A percentile compares a stretch with the other conserved stretches of the same genome.
Evolutionary conservation across 53 echinoderm and acorn worm genomes (phyloP).

Genomic region (Mesocentrotus franciscanus): DNA sequence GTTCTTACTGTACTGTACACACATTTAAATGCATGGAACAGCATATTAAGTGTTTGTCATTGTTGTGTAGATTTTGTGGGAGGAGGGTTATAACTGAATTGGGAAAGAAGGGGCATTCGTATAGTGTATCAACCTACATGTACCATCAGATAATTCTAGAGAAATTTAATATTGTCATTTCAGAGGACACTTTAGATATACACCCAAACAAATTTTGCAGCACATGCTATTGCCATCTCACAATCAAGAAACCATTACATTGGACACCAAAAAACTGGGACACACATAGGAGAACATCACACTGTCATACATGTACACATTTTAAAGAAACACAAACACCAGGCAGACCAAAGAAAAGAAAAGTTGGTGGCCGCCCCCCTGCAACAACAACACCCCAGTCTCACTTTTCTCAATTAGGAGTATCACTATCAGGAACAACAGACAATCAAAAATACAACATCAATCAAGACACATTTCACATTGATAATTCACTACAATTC

Average conservation of each 20-base stretch:
- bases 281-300: not conserved
- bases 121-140: not conserved
- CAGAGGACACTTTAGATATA: not conserved
- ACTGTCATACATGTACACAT: not conserved
- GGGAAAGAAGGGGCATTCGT: slow-evolving; percentile 22
- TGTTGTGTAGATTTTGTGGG: slow-evolving; percentile 38
- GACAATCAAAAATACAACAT: not conserved
- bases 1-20: not conserved
- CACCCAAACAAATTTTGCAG: not conserved
- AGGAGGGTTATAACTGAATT: slow-evolving; percentile 3
- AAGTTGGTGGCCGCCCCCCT: not conserved
- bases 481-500: not conserved
- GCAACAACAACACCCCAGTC: not conserved
- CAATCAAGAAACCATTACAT: not conserved
- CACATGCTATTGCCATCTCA: not conserved
- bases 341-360: slow-evolving; percentile 8
- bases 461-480: not conserved
- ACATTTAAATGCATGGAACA: not conserved
- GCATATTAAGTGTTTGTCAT: not conserved
- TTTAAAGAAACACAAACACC: not conserved
- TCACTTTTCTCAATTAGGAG: not conserved
- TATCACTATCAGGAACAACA: not conserved
- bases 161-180: slow-evolving; percentile 20
- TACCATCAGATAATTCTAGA: not conserved
- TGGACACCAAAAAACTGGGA: not conserved